These are phyloP conservation scores for Altica lythri DNA, from an alignment of 2,888 invertebrate species.

Conservation along the genomic window DNA sequence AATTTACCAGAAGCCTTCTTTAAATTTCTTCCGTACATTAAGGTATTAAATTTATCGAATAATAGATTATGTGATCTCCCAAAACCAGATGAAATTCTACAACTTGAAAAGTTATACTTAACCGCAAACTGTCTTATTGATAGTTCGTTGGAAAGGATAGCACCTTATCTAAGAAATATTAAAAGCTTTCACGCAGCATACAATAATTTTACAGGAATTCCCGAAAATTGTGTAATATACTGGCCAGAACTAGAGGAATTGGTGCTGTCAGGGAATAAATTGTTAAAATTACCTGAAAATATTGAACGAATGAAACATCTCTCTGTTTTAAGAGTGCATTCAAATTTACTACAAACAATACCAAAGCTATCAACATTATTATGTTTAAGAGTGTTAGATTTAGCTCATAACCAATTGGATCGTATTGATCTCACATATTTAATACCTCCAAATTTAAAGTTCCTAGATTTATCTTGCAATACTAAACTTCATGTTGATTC, in stretches of 20 bases:
- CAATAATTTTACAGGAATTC: constrained; percentile 74
- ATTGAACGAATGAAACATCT: constrained; percentile 73
- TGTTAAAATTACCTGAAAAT: constrained; percentile 76
- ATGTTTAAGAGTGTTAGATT: constrained; percentile 77
- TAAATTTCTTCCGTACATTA: constrained; percentile 66
- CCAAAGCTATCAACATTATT: constrained; percentile 77
- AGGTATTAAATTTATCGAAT: constrained; percentile 77
- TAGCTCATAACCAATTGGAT: constrained; percentile 85
- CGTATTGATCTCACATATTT: constrained; percentile 75
- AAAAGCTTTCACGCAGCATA: constrained; percentile 78
- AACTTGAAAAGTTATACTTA: constrained; percentile 70
- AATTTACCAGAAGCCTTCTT: constrained; percentile 78
- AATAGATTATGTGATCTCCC: constrained; percentile 76
- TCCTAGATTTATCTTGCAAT: constrained; percentile 84
- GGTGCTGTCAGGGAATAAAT: constrained; percentile 79
- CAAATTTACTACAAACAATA: constrained; percentile 75
- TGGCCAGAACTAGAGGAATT: constrained; percentile 84
- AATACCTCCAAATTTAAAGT: constrained; percentile 82
- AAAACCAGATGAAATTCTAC: constrained; percentile 61
- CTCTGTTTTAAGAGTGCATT: constrained; percentile 78
- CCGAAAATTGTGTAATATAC: constrained; percentile 73
- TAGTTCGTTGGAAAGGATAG: constrained; percentile 62
- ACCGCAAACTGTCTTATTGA: constrained; percentile 80
- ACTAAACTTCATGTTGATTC: constrained; percentile 81
- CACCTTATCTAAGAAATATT: constrained; percentile 67